Evolutionary conservation across 2,113 vertebrate genomes (phyloP).

Genomic region (Xenotilapia flavipinnis): DNA sequence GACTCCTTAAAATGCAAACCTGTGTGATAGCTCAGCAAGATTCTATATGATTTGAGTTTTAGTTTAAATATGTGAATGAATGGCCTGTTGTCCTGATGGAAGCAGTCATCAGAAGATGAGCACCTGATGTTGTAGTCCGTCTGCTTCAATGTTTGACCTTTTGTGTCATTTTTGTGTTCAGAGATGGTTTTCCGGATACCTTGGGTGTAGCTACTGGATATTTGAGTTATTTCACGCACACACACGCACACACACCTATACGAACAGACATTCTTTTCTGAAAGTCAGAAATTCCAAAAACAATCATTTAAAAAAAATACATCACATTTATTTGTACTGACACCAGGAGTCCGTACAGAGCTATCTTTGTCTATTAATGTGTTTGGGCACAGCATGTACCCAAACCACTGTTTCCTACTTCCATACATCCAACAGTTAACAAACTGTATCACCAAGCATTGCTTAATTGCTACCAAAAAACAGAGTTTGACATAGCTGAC

Average conservation of each 20-base stretch:
- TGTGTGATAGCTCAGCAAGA: not conserved
- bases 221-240: not conserved
- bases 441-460: constrained; percentile 53
- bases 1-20: not conserved
- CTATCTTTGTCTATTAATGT: constrained; percentile 59
- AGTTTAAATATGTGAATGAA: not conserved
- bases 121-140: not conserved
- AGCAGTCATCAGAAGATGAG: not conserved
- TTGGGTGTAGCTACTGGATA: not conserved
- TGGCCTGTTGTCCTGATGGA: not conserved
- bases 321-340: constrained; percentile 78
- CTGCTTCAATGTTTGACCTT: not conserved
- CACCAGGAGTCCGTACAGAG: constrained; percentile 64
- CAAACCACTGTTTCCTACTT: constrained; percentile 41
- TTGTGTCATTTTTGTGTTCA: accelerated
- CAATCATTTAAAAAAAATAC: constrained; percentile 73
- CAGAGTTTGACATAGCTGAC: constrained; percentile 61
- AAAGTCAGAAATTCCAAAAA: constrained; percentile 14
- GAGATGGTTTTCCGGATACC: not conserved
- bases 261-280: not conserved
- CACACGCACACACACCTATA: not conserved
- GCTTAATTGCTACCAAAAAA: constrained; percentile 58
- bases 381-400: constrained; percentile 48
- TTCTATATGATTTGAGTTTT: not conserved
- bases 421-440: constrained; percentile 50